A percentile compares a stretch with the other conserved stretches of the same genome.
These are phyloP conservation scores for Chiridota heheva DNA, from an alignment of 35 echinoderm and acorn worm species.

Conservation along the genomic window DNA sequence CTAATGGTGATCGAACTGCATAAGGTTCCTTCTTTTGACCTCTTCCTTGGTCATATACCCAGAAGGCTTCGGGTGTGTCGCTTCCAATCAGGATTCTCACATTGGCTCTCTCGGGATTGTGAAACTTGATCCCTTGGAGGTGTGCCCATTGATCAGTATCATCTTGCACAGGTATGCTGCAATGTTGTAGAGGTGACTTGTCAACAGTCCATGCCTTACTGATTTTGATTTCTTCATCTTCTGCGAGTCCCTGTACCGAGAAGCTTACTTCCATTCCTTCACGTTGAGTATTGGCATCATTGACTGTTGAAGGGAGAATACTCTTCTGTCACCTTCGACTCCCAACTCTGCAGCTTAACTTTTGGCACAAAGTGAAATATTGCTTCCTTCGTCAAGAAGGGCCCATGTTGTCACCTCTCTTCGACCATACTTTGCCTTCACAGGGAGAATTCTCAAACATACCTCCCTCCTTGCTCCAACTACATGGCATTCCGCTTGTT, in stretches of 20 bases:
- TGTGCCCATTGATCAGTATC: slow-evolving; percentile 41
- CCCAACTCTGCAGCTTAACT: slow-evolving; percentile 36
- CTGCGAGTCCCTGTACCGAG: background rate
- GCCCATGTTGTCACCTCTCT: slow-evolving; percentile 51
- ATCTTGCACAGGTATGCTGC: slow-evolving; percentile 27
- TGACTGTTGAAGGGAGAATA: slow-evolving; percentile 37
- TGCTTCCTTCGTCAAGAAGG: slow-evolving; percentile 43
- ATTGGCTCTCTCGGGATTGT: slow-evolving; percentile 14
- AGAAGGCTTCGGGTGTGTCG: slow-evolving; percentile 53
- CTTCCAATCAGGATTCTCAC: slow-evolving; percentile 42
- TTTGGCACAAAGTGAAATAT: slow-evolving; percentile 48
- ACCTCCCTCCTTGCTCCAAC: background rate
- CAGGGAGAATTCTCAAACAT: slow-evolving; percentile 26
- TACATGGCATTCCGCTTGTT: slow-evolving; percentile 14
- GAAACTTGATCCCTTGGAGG: slow-evolving; percentile 28
- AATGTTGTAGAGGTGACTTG: slow-evolving; percentile 5
- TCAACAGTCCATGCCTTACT: slow-evolving; percentile 30
- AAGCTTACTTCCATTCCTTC: slow-evolving; percentile 24
- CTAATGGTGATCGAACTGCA: slow-evolving; percentile 24
- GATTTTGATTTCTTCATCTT: slow-evolving; percentile 21
- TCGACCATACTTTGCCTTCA: background rate
- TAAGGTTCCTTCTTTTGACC: slow-evolving; percentile 48
- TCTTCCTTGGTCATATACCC: slow-evolving; percentile 50
- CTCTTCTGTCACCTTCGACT: background rate
- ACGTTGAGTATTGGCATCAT: background rate